Percentiles rank a stretch among this genome's conserved stretches.
Conservation (phyloP, 2,888 invertebrate genomes). For the Ditylenchus weischeri region DNA sequence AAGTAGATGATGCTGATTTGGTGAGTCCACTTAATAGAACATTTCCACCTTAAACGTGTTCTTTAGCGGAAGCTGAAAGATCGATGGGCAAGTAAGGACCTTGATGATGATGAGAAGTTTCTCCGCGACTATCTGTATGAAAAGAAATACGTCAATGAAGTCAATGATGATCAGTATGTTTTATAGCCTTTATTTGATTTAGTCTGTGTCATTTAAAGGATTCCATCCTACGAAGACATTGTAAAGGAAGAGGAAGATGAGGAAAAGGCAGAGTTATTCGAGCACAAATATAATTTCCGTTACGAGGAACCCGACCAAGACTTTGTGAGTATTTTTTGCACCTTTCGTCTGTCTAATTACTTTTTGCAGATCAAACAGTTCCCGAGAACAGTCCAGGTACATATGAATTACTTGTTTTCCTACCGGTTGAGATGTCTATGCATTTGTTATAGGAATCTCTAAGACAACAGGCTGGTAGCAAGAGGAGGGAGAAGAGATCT, state of each 20-base stretch:
- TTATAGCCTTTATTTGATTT: neutral
- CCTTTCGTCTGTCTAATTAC: neutral
- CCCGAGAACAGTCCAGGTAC: slow-evolving; percentile 76
- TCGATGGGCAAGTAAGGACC: slow-evolving; percentile 40
- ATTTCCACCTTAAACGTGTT: neutral
- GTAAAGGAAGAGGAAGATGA: slow-evolving; percentile 70
- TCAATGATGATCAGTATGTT: slow-evolving; percentile 45
- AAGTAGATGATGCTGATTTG: slow-evolving; percentile 38
- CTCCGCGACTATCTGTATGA: slow-evolving; percentile 86
- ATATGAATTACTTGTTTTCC: no score
- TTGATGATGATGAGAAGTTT: slow-evolving; percentile 81
- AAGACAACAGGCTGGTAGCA: slow-evolving; percentile 63
- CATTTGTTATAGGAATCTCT: slow-evolving; percentile 66
- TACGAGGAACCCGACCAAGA: slow-evolving; percentile 93
- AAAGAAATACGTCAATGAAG: slow-evolving; percentile 67
- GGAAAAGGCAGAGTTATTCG: slow-evolving; percentile 82
- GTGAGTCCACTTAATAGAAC: slow-evolving; percentile 1
- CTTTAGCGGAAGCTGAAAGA: slow-evolving; percentile 35
- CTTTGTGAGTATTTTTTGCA: slow-evolving; percentile 61
- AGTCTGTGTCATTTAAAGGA: neutral
- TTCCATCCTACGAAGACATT: slow-evolving; percentile 68
- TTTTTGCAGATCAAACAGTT: slow-evolving; percentile 75
- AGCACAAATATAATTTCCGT: slow-evolving; percentile 89
- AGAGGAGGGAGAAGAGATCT: slow-evolving; percentile 68
- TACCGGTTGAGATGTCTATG: no score